Conservation (phyloP, 2,888 invertebrate genomes). For the Phorcus lineatus region DNA sequence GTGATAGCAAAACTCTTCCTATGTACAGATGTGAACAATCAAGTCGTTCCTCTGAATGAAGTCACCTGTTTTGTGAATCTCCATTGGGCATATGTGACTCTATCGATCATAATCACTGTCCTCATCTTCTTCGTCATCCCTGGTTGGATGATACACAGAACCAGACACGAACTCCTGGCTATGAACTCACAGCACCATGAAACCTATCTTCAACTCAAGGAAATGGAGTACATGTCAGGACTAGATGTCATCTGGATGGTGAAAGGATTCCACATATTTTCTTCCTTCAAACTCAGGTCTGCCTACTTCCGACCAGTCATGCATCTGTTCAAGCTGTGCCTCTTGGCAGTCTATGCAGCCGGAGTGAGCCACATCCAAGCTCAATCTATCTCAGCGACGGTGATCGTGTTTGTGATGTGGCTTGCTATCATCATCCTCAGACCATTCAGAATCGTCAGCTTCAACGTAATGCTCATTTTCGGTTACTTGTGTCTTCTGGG, state of each 20-base stretch:
- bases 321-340: slow-evolving; percentile 54
- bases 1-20: slow-evolving; percentile 59
- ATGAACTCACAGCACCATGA: slow-evolving; percentile 64
- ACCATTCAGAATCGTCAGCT: slow-evolving; percentile 65
- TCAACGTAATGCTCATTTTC: slow-evolving; percentile 60
- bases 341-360: slow-evolving; percentile 59
- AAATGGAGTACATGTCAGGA: slow-evolving; percentile 69
- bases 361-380: slow-evolving; percentile 52
- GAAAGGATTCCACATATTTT: slow-evolving; percentile 65
- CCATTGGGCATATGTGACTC: slow-evolving; percentile 65
- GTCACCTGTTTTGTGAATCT: slow-evolving; percentile 52
- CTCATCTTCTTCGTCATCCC: slow-evolving; percentile 62
- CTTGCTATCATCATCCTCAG: slow-evolving; percentile 51
- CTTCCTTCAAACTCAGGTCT: slow-evolving; percentile 66
- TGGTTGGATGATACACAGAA: slow-evolving; percentile 60
- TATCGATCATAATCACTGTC: slow-evolving; percentile 49
- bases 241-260: slow-evolving; percentile 67
- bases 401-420: slow-evolving; percentile 48
- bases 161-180: slow-evolving; percentile 55
- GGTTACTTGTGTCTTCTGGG: slow-evolving; percentile 56
- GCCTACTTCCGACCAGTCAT: slow-evolving; percentile 59
- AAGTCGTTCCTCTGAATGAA: slow-evolving; percentile 63
- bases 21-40: slow-evolving; percentile 50
- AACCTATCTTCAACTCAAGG: slow-evolving; percentile 68
- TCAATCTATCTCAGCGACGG: slow-evolving; percentile 54